phyloP scores from a whole-genome alignment of 2,797 vertebrate species.

The Aeoliscus strigatus region DNA sequence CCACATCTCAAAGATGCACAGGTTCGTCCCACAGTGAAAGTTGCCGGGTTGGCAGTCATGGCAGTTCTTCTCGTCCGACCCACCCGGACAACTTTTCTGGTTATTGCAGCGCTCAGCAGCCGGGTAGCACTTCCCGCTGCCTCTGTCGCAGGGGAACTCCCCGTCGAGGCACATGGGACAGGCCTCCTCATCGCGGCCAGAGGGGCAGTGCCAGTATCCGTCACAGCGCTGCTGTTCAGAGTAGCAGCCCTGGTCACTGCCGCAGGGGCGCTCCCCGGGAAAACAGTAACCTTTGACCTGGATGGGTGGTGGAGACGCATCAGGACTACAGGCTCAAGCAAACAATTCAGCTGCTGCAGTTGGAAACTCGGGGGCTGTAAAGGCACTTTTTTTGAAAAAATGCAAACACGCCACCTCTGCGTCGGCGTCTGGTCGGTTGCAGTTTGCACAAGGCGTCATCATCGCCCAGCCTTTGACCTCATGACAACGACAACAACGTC shows the following conservation, averaged over 20 bases:
- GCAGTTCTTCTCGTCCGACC: slow-evolving; percentile 85
- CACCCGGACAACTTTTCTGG: slow-evolving; percentile 84
- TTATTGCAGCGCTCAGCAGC: slow-evolving; percentile 85
- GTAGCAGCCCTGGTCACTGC: slow-evolving; percentile 80
- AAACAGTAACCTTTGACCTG: slow-evolving; percentile 89
- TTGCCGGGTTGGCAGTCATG: slow-evolving; percentile 83
- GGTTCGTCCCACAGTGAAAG: slow-evolving; percentile 86
- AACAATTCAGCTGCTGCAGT: too few relatives aligned
- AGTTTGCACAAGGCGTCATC: too few relatives aligned
- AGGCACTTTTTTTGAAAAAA: too few relatives aligned
- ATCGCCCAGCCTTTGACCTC: too few relatives aligned
- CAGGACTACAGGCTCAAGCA: too few relatives aligned
- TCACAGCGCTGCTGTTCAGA: slow-evolving; percentile 81
- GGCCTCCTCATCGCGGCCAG: slow-evolving; percentile 71
- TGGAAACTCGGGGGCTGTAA: too few relatives aligned
- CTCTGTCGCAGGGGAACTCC: slow-evolving; percentile 42
- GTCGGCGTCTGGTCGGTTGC: too few relatives aligned
- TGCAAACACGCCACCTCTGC: too few relatives aligned
- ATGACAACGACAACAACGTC: too few relatives aligned
- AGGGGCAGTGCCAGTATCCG: slow-evolving; percentile 84
- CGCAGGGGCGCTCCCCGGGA: slow-evolving; percentile 83
- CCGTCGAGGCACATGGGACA: slow-evolving; percentile 70
- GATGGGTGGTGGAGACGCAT: too few relatives aligned
- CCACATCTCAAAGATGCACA: slow-evolving; percentile 93
- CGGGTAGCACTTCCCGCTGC: slow-evolving; percentile 77